Percentiles rank a stretch among this genome's conserved stretches.
Conservation (phyloP, 2,888 invertebrate genomes). For the Amorpha juglandis region DNA sequence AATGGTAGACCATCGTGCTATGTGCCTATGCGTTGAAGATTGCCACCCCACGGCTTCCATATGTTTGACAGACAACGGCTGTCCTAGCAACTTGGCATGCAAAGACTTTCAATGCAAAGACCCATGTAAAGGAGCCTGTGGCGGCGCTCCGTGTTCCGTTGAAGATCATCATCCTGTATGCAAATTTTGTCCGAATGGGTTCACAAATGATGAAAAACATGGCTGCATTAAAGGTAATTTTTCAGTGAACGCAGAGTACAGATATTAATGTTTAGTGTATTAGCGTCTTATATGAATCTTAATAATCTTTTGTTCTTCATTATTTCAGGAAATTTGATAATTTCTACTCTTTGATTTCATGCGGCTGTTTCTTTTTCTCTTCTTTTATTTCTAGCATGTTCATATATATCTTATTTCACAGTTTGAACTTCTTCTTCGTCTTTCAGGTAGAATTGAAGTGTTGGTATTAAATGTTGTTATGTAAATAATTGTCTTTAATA, state of each 20-base stretch:
- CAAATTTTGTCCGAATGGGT: conserved; percentile 98
- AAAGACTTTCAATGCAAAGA: conserved; percentile 95
- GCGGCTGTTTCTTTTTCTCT: conserved; percentile 75
- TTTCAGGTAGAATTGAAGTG: conserved; percentile 75
- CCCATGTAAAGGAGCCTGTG: conserved; percentile 93
- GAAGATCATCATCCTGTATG: conserved; percentile 97
- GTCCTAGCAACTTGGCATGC: conserved; percentile 93
- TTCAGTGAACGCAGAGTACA: conserved; percentile 54
- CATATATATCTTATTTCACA: conserved; percentile 76
- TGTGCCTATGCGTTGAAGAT: conserved; percentile 94
- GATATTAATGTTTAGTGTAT: conserved; percentile 68
- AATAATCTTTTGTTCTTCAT: conserved; percentile 81
- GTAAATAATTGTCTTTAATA: conserved; percentile 58
- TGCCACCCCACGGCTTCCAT: conserved; percentile 94
- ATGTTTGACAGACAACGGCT: conserved; percentile 94
- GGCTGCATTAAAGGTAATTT: conserved; percentile 98
- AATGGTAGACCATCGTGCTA: conserved; percentile 93
- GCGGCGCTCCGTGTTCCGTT: conserved; percentile 95
- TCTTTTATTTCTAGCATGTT: conserved; percentile 79
- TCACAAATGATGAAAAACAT: conserved; percentile 94
- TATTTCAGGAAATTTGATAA: conserved; percentile 84
- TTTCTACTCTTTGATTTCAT: conserved; percentile 79
- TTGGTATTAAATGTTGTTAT: conserved; percentile 68
- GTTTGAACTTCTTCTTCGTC: conserved; percentile 74
- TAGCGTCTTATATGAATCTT: conserved; percentile 73